Base-by-base conservation (phyloP, 2,797 vertebrate species). In the Eurystomus glaucurus region DNA sequence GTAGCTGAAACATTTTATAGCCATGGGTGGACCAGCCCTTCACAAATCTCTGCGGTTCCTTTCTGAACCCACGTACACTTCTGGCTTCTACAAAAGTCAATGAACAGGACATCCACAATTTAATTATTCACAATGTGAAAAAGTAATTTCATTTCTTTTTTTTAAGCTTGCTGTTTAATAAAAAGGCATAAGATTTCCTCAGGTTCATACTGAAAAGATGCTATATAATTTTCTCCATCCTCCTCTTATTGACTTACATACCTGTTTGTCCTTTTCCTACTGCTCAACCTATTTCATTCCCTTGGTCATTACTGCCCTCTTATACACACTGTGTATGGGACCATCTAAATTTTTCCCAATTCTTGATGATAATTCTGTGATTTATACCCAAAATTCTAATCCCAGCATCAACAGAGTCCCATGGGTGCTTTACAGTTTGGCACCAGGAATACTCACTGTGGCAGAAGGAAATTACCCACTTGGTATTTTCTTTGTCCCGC, bases 361-460 rank as follows among this genome's bases (percentile, higher is more conserved):
- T 79, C 28, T 50, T 6, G 2, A 72, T 8, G 29, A 52, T 11
- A 81, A 72, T 79, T 90, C 79, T 77, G 15, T 65, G 23, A 90
- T 48, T 85, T 66, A 77, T 18, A 70, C 14, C 3, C 45, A 84
- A 39, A 93, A 78, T 58, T 85, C 52, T 62, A 75, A 84, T 33
- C 41, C 19, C 57, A 77, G 22, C 16, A 70, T 9, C 65, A 9
- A 39, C 5, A 25, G 8, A 61, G 55, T 46, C 11, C 60, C 39
- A 9, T 9, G 2, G 79, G 29, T 85, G n/a, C 29, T 92, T 90
- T 50, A 33, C 9, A 45, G 14, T 39, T 80, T 66, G 25, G 33
- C 25, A 64, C 4, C 26, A 80, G n/a, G 29, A 31, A 68, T 33
- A 80, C 16, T 76, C 37, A 69, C 3, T 39, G 9, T 5, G 11